Conservation (phyloP, 2,113 vertebrate species). For the Chaenocephalus aceratus region DNA sequence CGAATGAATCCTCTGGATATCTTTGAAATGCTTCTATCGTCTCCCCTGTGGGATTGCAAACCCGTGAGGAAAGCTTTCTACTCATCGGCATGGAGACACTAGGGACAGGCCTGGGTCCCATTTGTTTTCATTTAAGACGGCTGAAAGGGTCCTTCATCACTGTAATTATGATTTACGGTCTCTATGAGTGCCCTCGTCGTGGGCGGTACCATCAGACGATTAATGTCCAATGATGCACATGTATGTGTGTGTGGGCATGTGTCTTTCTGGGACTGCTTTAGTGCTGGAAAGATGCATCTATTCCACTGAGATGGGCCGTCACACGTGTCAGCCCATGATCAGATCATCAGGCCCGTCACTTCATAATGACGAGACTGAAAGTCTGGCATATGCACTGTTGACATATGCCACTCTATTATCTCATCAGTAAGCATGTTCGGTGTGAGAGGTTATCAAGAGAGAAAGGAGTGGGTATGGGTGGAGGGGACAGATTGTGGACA, state of each 20-base stretch:
- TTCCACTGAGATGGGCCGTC: conserved; percentile 59
- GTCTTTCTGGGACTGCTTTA: background rate
- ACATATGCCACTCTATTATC: conserved; percentile 62
- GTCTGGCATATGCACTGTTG: conserved; percentile 63
- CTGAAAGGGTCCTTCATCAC: conserved; percentile 51
- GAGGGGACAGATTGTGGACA: conserved; percentile 20
- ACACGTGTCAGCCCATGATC: conserved; percentile 62
- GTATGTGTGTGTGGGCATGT: conserved; percentile 3
- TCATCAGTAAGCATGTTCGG: conserved; percentile 42
- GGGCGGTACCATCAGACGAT: conserved; percentile 21
- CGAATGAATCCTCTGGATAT: conserved; percentile 15
- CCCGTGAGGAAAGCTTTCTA: conserved; percentile 20
- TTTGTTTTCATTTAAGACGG: conserved; percentile 65
- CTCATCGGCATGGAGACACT: conserved; percentile 22
- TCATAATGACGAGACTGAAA: conserved; percentile 62
- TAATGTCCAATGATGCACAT: conserved; percentile 14
- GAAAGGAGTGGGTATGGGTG: background rate
- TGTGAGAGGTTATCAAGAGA: conserved; percentile 14
- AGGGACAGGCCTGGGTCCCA: conserved; percentile 14
- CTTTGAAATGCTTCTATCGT: conserved; percentile 32
- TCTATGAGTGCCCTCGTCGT: conserved; percentile 1
- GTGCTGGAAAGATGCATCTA: conserved; percentile 42
- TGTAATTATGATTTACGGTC: conserved; percentile 60
- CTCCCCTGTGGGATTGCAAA: conserved; percentile 14
- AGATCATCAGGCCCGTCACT: conserved; percentile 65